These are phyloP conservation scores for Salvelinus namaycush DNA, from an alignment of 2,113 vertebrate genomes.

Conservation along the genomic window DNA sequence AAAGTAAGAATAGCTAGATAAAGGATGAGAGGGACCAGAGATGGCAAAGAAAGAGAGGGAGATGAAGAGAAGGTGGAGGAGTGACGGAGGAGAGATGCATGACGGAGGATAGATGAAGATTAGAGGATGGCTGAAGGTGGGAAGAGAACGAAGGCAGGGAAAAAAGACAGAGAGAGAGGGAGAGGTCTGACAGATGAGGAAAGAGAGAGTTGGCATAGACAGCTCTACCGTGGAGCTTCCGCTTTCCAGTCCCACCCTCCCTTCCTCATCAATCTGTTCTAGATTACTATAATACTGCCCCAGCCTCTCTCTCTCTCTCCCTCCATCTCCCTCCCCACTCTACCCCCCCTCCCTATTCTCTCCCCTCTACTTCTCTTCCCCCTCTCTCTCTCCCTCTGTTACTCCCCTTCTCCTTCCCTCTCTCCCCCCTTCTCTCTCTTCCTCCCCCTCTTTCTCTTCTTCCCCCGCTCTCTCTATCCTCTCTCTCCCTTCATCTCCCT, in stretches of 20 bases:
- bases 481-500: no score
- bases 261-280: conserved; percentile 50
- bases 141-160: not conserved
- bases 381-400: conserved; percentile 7
- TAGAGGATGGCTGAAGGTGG: not conserved
- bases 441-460: no score
- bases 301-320: conserved; percentile 21
- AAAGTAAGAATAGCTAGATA: not conserved
- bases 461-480: no score
- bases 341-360: no score
- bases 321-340: not conserved
- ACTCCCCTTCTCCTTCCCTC: conserved; percentile 2
- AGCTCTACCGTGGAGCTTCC: conserved; percentile 37
- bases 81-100: not conserved
- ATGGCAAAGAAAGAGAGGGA: conserved; percentile 17
- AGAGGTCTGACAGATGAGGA: conserved; percentile 11
- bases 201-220: conserved; percentile 38
- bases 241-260: conserved; percentile 48
- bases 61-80: conserved; percentile 16
- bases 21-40: conserved; percentile 2
- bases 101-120: no score
- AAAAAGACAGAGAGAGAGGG: not conserved
- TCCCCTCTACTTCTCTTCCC: no score
- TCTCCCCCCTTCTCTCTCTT: no score
- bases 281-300: conserved; percentile 58